A percentile compares a stretch with the other conserved stretches of the same genome.
These are phyloP conservation scores for Picus viridis DNA, from an alignment of 2,797 vertebrate species.

Conservation along the genomic window DNA sequence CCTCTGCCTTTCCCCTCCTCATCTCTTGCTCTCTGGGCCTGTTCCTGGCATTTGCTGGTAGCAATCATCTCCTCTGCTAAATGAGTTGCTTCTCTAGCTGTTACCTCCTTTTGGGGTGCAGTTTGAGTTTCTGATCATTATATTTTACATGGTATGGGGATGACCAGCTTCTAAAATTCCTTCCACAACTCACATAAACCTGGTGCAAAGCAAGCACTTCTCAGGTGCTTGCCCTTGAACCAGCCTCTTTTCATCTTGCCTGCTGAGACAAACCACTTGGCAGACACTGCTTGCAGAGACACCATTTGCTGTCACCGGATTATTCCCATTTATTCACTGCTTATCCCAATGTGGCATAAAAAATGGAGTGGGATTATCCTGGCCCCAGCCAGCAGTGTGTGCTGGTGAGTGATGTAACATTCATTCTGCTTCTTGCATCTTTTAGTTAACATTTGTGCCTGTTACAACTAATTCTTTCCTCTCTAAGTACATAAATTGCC, in stretches of 20 bases:
- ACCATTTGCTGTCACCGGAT: neutral
- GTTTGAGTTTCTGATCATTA: neutral
- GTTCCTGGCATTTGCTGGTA: neutral
- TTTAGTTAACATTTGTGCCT: neutral
- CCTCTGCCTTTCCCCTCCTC: neutral
- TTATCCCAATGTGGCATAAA: neutral
- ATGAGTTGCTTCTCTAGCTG: neutral
- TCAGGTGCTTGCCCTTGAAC: neutral
- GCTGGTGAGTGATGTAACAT: neutral
- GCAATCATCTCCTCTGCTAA: neutral
- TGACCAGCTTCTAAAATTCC: neutral
- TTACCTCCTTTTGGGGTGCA: neutral
- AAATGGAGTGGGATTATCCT: neutral
- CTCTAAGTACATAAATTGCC: neutral
- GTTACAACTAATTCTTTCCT: neutral
- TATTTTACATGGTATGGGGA: neutral
- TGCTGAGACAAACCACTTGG: neutral
- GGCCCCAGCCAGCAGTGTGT: neutral
- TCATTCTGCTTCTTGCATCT: neutral
- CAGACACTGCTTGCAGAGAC: neutral
- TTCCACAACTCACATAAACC: neutral
- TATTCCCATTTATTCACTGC: neutral
- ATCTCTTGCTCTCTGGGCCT: neutral
- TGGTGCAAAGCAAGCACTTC: accelerated
- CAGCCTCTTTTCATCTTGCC: neutral